Percentiles rank a stretch among this genome's conserved stretches.
These are phyloP conservation scores for Pitta sordida DNA, from an alignment of 2,113 vertebrate genomes.

Conservation along the genomic window DNA sequence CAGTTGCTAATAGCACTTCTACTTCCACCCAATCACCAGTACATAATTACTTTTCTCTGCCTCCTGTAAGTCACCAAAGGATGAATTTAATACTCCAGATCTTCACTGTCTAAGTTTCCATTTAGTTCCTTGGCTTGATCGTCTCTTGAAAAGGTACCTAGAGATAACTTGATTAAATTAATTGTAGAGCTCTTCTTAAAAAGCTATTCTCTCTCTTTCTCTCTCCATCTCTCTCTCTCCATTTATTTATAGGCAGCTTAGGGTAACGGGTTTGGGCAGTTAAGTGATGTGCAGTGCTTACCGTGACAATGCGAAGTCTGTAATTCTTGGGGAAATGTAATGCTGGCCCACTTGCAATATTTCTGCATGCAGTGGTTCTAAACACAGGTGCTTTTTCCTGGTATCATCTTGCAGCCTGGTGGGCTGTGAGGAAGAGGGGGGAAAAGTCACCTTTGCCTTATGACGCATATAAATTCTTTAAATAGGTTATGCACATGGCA, in stretches of 20 bases:
- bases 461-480: slow-evolving; percentile 48
- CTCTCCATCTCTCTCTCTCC: neutral
- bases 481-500: slow-evolving; percentile 41
- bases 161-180: slow-evolving; percentile 62
- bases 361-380: neutral
- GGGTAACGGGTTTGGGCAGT: slow-evolving; percentile 37
- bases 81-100: slow-evolving; percentile 37
- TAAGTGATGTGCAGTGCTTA: slow-evolving; percentile 19
- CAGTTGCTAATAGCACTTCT: neutral
- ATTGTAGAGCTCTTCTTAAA: slow-evolving; percentile 36
- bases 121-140: slow-evolving; percentile 40
- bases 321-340: neutral
- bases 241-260: slow-evolving; percentile 56
- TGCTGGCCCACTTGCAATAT: neutral
- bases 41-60: slow-evolving; percentile 20
- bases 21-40: neutral
- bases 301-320: neutral
- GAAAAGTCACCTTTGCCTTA: slow-evolving; percentile 36
- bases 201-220: slow-evolving; percentile 4
- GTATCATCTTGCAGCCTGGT: neutral
- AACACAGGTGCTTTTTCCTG: neutral
- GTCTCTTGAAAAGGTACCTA: slow-evolving; percentile 30
- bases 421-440: slow-evolving; percentile 13
- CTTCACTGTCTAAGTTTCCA: slow-evolving; percentile 25
- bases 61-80: neutral